Evolutionary conservation across 1,140 invertebrate species (phyloP).

Genomic region (Whitmania pigra): DNA sequence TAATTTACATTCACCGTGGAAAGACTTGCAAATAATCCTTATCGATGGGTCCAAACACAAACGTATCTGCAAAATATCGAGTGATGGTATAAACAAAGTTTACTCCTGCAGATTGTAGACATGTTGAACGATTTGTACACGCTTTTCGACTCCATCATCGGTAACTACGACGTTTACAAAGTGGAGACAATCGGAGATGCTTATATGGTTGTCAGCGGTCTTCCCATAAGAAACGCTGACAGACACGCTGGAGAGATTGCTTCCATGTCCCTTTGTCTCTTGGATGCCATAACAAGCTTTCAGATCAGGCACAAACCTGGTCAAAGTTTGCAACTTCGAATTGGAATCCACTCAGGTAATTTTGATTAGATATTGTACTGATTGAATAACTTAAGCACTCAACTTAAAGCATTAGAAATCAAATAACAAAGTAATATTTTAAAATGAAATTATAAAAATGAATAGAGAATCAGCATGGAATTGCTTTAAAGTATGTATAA

Average conservation of each 20-base stretch:
- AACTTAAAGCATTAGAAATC: background rate
- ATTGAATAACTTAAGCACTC: background rate
- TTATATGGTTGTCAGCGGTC: slow-evolving; percentile 39
- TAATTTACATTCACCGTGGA: too few relatives aligned
- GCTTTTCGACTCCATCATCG: slow-evolving; percentile 87
- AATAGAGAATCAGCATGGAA: too few relatives aligned
- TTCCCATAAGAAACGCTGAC: slow-evolving; percentile 46
- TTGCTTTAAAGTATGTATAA: too few relatives aligned
- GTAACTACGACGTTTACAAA: slow-evolving; percentile 96
- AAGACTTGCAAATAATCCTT: too few relatives aligned
- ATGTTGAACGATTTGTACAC: slow-evolving; percentile 91
- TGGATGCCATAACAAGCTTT: slow-evolving; percentile 70
- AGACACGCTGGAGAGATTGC: slow-evolving; percentile 69
- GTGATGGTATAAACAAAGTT: too few relatives aligned
- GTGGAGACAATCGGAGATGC: slow-evolving; percentile 40
- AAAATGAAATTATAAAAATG: background rate
- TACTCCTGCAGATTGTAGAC: slow-evolving; percentile 74
- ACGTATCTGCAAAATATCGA: too few relatives aligned
- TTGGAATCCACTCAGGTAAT: slow-evolving; percentile 80
- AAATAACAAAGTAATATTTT: background rate
- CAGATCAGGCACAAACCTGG: slow-evolving; percentile 71
- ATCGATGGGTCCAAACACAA: too few relatives aligned
- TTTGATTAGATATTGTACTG: background rate
- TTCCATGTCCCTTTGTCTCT: slow-evolving; percentile 72
- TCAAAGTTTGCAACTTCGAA: slow-evolving; percentile 69